phyloP scores from a whole-genome alignment of 2,888 invertebrate genomes.

The Trissonchulus latispiculum region DNA sequence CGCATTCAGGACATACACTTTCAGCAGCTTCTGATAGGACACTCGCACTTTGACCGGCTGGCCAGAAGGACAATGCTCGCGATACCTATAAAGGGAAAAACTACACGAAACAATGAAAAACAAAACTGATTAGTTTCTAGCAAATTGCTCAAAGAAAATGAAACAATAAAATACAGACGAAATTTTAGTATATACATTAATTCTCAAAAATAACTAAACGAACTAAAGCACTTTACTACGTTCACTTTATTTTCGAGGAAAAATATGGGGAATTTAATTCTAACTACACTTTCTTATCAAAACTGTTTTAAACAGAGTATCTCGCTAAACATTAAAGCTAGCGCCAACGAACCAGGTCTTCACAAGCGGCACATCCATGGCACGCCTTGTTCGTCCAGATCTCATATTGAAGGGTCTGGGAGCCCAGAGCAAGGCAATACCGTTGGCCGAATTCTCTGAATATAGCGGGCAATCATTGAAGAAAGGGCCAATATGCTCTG shows the following conservation, averaged over 20 bases:
- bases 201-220: no score
- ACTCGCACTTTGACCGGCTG: conserved; percentile 93
- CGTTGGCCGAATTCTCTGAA: conserved; percentile 97
- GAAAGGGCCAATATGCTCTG: conserved; percentile 80
- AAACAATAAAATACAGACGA: no score
- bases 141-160: no score
- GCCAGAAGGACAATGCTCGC: conserved; percentile 51
- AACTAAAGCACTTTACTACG: no score
- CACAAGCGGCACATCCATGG: conserved; percentile 91
- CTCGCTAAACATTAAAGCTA: no score
- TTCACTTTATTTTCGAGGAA: no score
- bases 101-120: not conserved
- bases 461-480: conserved; percentile 69
- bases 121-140: not conserved
- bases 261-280: no score
- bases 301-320: no score
- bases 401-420: conserved; percentile 94
- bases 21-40: conserved; percentile 94
- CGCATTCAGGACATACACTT: conserved; percentile 95
- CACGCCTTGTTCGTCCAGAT: conserved; percentile 81
- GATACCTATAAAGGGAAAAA: conserved; percentile 30
- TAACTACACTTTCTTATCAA: no score
- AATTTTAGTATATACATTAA: no score
- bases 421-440: conserved; percentile 90
- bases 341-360: conserved; percentile 87